Conservation (phyloP, 2,113 vertebrate genomes). For the Hippopotamus amphibius region DNA sequence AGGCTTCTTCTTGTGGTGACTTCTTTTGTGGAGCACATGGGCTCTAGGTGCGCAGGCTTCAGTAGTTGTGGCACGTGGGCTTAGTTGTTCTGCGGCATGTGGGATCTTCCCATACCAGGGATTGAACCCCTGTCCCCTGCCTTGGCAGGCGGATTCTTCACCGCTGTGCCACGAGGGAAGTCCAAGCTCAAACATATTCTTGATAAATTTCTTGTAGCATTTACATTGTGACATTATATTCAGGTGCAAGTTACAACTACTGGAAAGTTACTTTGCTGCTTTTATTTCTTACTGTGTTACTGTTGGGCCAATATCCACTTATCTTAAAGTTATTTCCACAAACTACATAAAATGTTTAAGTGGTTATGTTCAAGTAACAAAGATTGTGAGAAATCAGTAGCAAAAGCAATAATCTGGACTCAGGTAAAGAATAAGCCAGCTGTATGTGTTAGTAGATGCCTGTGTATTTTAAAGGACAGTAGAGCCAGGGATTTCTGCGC, state of each 20-base stretch:
- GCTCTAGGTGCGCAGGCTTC: too few relatives aligned
- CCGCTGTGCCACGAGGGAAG: too few relatives aligned
- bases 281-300: slow-evolving; percentile 14
- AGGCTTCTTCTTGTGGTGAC: too few relatives aligned
- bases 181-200: not conserved
- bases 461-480: not conserved
- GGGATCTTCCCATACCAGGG: too few relatives aligned
- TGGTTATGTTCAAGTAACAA: not conserved
- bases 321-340: slow-evolving; percentile 9
- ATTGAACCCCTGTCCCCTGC: too few relatives aligned
- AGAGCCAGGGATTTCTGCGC: not conserved
- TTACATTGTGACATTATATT: not conserved
- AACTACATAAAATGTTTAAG: not conserved
- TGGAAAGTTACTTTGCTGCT: not conserved
- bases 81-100: too few relatives aligned
- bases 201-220: not conserved
- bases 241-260: not conserved
- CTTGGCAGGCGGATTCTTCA: too few relatives aligned
- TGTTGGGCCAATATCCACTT: not conserved
- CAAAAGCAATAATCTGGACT: slow-evolving; percentile 17
- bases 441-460: not conserved
- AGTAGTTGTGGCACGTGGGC: too few relatives aligned
- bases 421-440: not conserved
- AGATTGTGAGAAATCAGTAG: not conserved
- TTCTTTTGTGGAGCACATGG: too few relatives aligned